phyloP scores from a whole-genome alignment of 2,888 invertebrate species.

The Eugnorisma glareosa region DNA sequence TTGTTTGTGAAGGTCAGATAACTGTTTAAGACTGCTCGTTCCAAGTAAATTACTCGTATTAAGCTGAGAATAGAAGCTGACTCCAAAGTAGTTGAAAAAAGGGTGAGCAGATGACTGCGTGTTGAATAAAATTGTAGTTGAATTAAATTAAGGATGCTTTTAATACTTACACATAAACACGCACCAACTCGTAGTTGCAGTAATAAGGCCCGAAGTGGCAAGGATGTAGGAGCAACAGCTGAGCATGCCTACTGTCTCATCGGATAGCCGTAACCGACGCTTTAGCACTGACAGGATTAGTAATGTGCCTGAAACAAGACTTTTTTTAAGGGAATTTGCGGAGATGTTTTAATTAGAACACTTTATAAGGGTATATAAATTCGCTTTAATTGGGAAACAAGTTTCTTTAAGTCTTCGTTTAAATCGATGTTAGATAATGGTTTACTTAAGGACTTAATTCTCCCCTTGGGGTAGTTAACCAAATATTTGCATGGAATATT shows the following conservation, averaged over 20 bases:
- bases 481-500: too few species aligned
- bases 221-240: conserved; percentile 83
- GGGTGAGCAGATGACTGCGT: neutral
- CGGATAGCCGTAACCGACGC: conserved; percentile 79
- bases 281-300: conserved; percentile 85
- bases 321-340: too few species aligned
- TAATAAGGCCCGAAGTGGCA: conserved; percentile 82
- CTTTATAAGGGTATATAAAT: too few species aligned
- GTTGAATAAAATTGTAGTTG: neutral
- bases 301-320: conserved; percentile 86
- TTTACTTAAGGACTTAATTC: too few species aligned
- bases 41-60: too few species aligned
- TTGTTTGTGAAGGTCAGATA: too few species aligned
- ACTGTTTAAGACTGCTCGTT: too few species aligned
- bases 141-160: neutral
- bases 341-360: too few species aligned
- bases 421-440: too few species aligned
- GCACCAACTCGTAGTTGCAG: conserved; percentile 76
- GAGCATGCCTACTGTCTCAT: conserved; percentile 84
- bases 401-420: too few species aligned
- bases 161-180: conserved; percentile 82
- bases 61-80: neutral
- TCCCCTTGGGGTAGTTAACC: too few species aligned
- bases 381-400: too few species aligned
- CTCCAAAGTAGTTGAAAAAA: neutral